Percentiles rank a stretch among this genome's conserved stretches.
phyloP scores from a whole-genome alignment of 2,888 invertebrate species.

The Dryococelus australis region DNA sequence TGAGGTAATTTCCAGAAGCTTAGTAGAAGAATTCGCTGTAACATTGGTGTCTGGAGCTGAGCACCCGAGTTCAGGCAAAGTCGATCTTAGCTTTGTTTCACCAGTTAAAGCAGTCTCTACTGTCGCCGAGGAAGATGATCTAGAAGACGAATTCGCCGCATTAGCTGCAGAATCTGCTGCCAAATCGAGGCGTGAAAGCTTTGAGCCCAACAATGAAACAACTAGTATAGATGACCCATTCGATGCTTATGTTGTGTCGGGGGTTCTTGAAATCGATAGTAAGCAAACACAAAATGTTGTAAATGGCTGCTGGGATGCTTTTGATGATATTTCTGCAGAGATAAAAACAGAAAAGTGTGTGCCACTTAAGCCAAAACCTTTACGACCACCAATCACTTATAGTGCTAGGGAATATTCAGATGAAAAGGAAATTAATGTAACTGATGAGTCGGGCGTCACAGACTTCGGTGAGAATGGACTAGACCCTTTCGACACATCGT shows the following conservation, averaged over 20 bases:
- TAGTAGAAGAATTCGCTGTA: not conserved
- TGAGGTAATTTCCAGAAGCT: not conserved
- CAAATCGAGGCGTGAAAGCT: conserved; percentile 54
- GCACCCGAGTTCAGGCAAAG: not conserved
- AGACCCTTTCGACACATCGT: conserved; percentile 88
- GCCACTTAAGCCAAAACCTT: conserved; percentile 4
- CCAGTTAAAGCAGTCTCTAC: not conserved
- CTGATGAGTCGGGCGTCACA: not conserved
- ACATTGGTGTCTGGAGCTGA: not conserved
- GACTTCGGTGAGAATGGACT: conserved; percentile 57
- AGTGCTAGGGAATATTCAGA: not conserved
- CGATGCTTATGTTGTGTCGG: conserved; percentile 58
- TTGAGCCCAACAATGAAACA: conserved; percentile 11
- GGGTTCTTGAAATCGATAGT: conserved; percentile 49
- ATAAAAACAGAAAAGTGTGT: not conserved
- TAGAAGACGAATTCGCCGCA: conserved; percentile 79
- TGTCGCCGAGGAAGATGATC: conserved; percentile 56
- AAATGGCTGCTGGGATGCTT: conserved; percentile 12
- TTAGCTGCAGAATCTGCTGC: conserved; percentile 79
- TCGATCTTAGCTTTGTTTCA: not conserved
- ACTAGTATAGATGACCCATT: conserved; percentile 60
- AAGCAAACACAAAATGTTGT: conserved; percentile 45
- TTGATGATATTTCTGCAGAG: not conserved
- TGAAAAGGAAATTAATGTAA: not conserved
- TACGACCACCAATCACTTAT: not conserved